Evolutionary conservation across 2,888 invertebrate species (phyloP).

Genomic region (Tetheella fluctuosa): DNA sequence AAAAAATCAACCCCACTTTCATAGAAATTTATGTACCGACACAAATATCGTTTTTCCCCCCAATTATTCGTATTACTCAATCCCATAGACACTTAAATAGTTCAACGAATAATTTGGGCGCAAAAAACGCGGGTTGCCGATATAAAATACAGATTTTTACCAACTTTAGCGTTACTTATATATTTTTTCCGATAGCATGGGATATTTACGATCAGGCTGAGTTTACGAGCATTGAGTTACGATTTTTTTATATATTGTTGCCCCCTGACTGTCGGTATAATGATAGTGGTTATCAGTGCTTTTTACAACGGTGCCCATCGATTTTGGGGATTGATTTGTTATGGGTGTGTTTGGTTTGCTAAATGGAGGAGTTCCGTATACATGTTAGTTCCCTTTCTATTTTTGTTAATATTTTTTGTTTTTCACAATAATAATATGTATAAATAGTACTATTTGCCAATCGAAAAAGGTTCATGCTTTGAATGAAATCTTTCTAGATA

Average conservation of each 20-base stretch:
- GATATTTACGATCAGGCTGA: slow-evolving; percentile 29
- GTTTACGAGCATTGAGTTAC: slow-evolving; percentile 48
- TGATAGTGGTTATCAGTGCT: slow-evolving; percentile 43
- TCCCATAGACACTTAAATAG: background rate
- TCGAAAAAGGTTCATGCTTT: too few relatives aligned
- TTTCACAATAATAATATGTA: too few relatives aligned
- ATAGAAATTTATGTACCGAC: background rate
- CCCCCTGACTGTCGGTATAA: slow-evolving; percentile 34
- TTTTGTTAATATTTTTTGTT: too few relatives aligned
- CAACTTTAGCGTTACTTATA: slow-evolving; percentile 23
- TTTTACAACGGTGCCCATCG: background rate
- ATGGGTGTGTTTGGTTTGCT: background rate
- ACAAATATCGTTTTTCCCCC: background rate
- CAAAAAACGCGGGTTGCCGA: background rate
- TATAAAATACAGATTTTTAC: slow-evolving; percentile 12
- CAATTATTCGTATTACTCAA: slow-evolving; percentile 7
- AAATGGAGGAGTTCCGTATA: background rate
- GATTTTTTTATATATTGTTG: slow-evolving; percentile 54
- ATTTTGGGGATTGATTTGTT: background rate
- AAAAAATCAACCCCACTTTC: background rate
- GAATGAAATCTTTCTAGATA: too few relatives aligned
- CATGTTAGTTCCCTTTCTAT: too few relatives aligned
- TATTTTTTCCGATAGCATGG: slow-evolving; percentile 32
- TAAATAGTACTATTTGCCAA: too few relatives aligned
- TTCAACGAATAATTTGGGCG: slow-evolving; percentile 4